Evolutionary conservation across 2,113 vertebrate genomes (phyloP), one percentile per base, ranked within the genome.

Genomic region (Toxostoma redivivum): DNA sequence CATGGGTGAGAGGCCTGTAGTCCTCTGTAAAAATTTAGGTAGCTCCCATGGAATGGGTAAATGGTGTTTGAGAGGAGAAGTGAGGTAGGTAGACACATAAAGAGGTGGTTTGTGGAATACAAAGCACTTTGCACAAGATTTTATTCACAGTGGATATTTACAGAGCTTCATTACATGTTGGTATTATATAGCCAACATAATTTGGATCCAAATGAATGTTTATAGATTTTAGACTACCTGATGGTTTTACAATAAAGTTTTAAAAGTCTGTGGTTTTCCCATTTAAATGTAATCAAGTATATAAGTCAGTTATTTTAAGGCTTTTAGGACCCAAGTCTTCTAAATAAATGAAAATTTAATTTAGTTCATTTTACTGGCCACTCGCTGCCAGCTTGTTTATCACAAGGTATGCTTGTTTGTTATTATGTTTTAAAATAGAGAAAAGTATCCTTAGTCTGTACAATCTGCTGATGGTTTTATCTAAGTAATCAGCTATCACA

Each of bases 71-170:
- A 37, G 19, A 71, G 27, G n/a, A 44, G 40, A 78, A 33, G 10
- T 48, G 37, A 50, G 18, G 25, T 28, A 35, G 16, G 2, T 40
- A 21, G 28, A 17, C 28, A 1, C 0, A 4, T 15, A 4, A 69
- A 72, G 50, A 73, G 28, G 19, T 50, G 23, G 5, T n/a, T 72
- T 81, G 51, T 48, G 37, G 48, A 61, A 42, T 33, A 25, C 1
- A 3, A 58, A 65, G 33, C 24, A 28, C 61, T 71, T 71, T 30
- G n/a, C 12, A 25, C 35, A 12, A 24, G 24, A 31, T 37, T 57
- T 92, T 74, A 45, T 38, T 71, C 15, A 18, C 11, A 20, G 33
- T n/a, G 17, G 20, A 13, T 61, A 51, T 62, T 73, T 84, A 45
- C 12, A 33, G 65, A 45, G 31, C 78, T 81, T 94, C 15, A 8